Evolutionary conservation across 2,888 invertebrate genomes (phyloP).

Genomic region (Diadromus collaris): DNA sequence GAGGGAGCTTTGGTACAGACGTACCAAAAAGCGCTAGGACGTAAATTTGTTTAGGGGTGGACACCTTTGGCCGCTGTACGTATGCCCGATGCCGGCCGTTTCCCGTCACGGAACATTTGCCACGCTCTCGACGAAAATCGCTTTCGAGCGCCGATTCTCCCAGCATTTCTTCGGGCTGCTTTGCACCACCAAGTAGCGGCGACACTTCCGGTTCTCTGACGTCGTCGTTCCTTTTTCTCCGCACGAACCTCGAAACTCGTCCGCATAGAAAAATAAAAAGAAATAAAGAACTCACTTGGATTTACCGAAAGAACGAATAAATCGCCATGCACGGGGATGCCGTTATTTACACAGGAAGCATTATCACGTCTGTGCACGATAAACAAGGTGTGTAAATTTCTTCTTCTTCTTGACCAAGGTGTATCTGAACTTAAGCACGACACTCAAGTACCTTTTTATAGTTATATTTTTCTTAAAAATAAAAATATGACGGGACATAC

Average conservation of each 20-base stretch:
- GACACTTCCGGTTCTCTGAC: conserved; percentile 55
- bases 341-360: not conserved
- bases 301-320: conserved; percentile 40
- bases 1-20: conserved; percentile 9
- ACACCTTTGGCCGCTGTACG: conserved; percentile 66
- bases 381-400: no score
- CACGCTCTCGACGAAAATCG: conserved; percentile 63
- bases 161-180: conserved; percentile 47
- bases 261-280: conserved; percentile 15
- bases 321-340: conserved; percentile 43
- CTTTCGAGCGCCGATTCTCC: conserved; percentile 42
- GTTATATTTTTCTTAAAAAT: no score
- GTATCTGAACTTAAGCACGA: no score
- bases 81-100: conserved; percentile 65
- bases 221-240: conserved; percentile 21
- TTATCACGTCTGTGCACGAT: no score
- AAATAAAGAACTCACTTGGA: not conserved
- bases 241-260: conserved; percentile 29
- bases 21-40: conserved; percentile 63
- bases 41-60: conserved; percentile 78
- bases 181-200: conserved; percentile 53
- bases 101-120: conserved; percentile 78
- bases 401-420: no score
- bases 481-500: no score
- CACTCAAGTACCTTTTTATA: no score